phyloP scores from a whole-genome alignment of 2,113 vertebrate species.

The Megaceryle torquata region DNA sequence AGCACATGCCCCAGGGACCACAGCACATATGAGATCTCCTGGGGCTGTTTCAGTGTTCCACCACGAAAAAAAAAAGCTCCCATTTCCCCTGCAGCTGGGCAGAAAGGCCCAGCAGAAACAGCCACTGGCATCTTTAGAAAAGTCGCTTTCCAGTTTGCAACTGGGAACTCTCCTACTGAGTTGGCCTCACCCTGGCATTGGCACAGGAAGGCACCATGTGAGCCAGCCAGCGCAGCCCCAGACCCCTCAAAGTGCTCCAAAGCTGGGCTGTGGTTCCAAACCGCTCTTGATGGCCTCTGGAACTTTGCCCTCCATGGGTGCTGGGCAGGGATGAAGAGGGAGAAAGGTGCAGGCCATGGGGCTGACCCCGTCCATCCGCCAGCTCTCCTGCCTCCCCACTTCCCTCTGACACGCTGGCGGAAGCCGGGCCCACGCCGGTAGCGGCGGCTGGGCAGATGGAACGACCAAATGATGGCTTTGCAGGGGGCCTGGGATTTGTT shows the following conservation, averaged over 20 bases:
- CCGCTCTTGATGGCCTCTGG: not conserved
- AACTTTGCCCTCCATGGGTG: accelerated
- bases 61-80: not conserved
- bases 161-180: not conserved
- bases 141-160: not conserved
- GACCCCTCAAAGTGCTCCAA: not conserved
- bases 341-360: accelerated
- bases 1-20: not conserved
- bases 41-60: not conserved
- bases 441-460: slow-evolving; percentile 47
- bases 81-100: accelerated
- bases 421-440: not conserved
- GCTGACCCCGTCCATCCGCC: not conserved
- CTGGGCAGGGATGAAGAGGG: not conserved
- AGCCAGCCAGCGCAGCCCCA: accelerated
- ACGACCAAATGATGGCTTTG: slow-evolving; percentile 62
- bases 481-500: slow-evolving; percentile 62
- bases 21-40: not conserved
- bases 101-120: not conserved
- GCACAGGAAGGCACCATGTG: accelerated
- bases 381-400: not conserved
- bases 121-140: accelerated
- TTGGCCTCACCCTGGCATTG: accelerated
- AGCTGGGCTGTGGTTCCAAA: not conserved
- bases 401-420: not conserved